phyloP scores from a whole-genome alignment of 1,140 invertebrate species.

The Cotesia chilonis region DNA sequence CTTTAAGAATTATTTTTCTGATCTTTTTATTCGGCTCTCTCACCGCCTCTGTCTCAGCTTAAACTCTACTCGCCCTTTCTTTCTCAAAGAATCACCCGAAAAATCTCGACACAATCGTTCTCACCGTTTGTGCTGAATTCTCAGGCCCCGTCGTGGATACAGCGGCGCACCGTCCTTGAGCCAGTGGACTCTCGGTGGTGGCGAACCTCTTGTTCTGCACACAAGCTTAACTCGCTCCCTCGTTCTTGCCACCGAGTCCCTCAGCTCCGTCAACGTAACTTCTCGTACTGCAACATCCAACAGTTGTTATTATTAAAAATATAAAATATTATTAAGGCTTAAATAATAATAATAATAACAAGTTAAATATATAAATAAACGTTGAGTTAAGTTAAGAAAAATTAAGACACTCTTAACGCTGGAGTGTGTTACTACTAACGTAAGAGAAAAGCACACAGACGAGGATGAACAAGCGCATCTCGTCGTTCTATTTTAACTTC shows the following conservation, averaged over 20 bases:
- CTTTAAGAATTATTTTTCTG: neutral
- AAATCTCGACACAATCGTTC: slow-evolving; percentile 31
- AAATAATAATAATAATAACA: slow-evolving; percentile 13
- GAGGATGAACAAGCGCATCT: slow-evolving; percentile 29
- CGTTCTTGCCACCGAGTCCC: slow-evolving; percentile 64
- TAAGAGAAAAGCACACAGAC: neutral
- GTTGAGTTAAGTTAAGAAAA: neutral
- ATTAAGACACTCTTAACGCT: neutral
- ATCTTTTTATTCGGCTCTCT: slow-evolving; percentile 4
- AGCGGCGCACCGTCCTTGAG: slow-evolving; percentile 76
- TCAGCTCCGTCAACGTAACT: slow-evolving; percentile 64
- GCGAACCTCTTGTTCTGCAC: slow-evolving; percentile 74
- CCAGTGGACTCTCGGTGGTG: slow-evolving; percentile 77
- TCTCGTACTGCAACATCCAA: slow-evolving; percentile 59
- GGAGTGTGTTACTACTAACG: neutral
- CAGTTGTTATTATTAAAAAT: neutral
- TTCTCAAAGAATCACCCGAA: neutral
- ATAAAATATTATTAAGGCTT: neutral
- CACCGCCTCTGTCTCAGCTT: neutral
- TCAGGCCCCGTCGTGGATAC: slow-evolving; percentile 65
- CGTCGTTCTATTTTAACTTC: slow-evolving; percentile 31
- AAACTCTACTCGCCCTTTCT: neutral
- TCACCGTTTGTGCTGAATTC: slow-evolving; percentile 66
- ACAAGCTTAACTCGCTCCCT: slow-evolving; percentile 71
- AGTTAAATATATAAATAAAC: slow-evolving; percentile 24